Conservation (phyloP, 2,888 invertebrate species). For the Tinea pellionella region DNA sequence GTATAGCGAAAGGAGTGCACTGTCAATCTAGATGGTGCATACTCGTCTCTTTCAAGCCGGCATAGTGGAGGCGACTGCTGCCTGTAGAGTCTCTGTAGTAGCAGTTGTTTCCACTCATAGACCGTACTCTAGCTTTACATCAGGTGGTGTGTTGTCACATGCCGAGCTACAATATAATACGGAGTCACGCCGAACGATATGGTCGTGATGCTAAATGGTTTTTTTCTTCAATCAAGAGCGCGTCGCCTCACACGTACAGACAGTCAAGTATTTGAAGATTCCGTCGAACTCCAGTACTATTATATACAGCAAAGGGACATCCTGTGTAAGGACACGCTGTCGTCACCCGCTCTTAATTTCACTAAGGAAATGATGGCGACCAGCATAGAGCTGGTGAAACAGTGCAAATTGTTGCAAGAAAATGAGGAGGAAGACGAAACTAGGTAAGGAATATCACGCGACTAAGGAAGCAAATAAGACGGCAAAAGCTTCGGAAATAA, state of each 20-base stretch:
- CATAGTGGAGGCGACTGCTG: too few species aligned
- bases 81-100: too few species aligned
- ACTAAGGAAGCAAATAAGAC: too few species aligned
- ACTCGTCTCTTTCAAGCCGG: too few species aligned
- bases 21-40: too few species aligned
- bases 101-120: too few species aligned
- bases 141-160: too few species aligned
- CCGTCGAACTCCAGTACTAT: conserved; percentile 91
- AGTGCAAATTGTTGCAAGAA: conserved; percentile 81
- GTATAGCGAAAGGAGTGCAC: too few species aligned
- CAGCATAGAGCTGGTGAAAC: conserved; percentile 80
- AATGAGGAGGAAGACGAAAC: conserved; percentile 82
- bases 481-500: too few species aligned
- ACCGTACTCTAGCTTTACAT: too few species aligned
- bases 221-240: conserved; percentile 63
- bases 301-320: conserved; percentile 82
- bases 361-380: conserved; percentile 80
- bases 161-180: too few species aligned
- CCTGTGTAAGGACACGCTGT: conserved; percentile 82
- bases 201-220: neutral
- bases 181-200: too few species aligned
- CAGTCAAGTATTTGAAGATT: conserved; percentile 96
- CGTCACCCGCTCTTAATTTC: conserved; percentile 88
- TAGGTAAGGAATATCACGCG: conserved; percentile 31
- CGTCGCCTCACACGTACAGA: conserved; percentile 89